Conservation (phyloP, 1,140 invertebrate species). For the Scaptodrosophila lebanonensis region DNA sequence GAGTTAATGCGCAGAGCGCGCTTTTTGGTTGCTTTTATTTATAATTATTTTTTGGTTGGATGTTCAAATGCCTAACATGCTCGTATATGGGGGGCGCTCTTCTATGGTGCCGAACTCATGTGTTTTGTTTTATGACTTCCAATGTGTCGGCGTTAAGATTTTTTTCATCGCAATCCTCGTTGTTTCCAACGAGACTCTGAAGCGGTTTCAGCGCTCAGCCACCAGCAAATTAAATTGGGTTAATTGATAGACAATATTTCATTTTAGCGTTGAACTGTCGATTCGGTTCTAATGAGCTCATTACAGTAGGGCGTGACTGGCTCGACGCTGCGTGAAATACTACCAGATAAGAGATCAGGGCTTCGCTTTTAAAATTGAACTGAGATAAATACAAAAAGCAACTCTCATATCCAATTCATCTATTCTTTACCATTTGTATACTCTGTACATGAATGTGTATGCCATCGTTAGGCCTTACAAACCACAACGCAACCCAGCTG, state of each 20-base stretch:
- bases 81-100: too few relatives aligned
- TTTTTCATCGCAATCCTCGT: slow-evolving; percentile 43
- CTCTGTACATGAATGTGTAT: too few relatives aligned
- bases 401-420: too few relatives aligned
- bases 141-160: slow-evolving; percentile 46
- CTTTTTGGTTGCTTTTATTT: too few relatives aligned
- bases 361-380: slow-evolving; percentile 30
- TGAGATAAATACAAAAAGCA: slow-evolving; percentile 12
- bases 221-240: slow-evolving; percentile 10
- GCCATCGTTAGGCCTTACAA: too few relatives aligned
- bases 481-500: too few relatives aligned
- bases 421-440: too few relatives aligned
- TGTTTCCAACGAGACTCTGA: slow-evolving; percentile 9
- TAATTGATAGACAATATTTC: slow-evolving; percentile 32
- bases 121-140: slow-evolving; percentile 46
- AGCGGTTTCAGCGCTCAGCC: slow-evolving; percentile 42
- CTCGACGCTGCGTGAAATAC: slow-evolving; percentile 43
- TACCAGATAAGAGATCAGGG: slow-evolving; percentile 53
- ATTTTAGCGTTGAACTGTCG: slow-evolving; percentile 7
- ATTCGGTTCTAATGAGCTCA: slow-evolving; percentile 31
- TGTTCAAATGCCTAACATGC: too few relatives aligned
- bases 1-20: too few relatives aligned
- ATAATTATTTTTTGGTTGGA: too few relatives aligned
- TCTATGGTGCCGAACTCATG: background rate
- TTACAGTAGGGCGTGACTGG: slow-evolving; percentile 50